Percentiles rank a stretch among this genome's conserved stretches.
Conservation (phyloP, 2,797 vertebrate genomes). For the Oophaga sylvatica region DNA sequence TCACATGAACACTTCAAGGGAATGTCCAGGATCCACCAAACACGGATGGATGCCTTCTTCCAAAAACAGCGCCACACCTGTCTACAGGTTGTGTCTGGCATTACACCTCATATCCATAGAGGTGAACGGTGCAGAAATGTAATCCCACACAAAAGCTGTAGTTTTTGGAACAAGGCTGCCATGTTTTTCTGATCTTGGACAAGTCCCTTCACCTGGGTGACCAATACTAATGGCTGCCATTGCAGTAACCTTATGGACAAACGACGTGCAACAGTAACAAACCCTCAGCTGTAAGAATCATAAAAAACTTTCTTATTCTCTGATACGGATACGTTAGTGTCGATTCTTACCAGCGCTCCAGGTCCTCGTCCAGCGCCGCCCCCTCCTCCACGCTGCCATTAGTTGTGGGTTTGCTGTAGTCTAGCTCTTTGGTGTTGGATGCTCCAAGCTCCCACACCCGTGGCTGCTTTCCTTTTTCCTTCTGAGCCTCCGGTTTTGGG, state of each 20-base stretch:
- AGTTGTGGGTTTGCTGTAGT: conserved; percentile 85
- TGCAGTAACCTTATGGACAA: background rate
- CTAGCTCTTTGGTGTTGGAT: conserved; percentile 81
- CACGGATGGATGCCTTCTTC: no score
- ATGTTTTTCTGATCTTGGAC: no score
- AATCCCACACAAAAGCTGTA: no score
- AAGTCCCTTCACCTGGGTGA: no score
- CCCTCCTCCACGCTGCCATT: conserved; percentile 73
- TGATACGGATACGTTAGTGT: background rate
- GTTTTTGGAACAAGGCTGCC: no score
- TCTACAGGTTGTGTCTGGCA: no score
- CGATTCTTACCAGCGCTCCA: conserved; percentile 69
- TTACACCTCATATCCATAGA: background rate
- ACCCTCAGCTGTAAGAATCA: background rate
- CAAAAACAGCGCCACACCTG: no score
- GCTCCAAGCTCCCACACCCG: conserved; percentile 86
- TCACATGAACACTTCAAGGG: background rate
- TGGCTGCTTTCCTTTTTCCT: conserved; percentile 85
- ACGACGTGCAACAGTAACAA: background rate
- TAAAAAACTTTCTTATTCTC: no score
- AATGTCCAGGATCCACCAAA: no score
- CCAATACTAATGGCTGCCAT: background rate
- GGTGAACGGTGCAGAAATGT: no score
- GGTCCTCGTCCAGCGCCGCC: conserved; percentile 72
- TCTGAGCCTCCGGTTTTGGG: conserved; percentile 85